Evolutionary conservation across 2,113 vertebrate genomes (phyloP).

Genomic region (Aegypius monachus): DNA sequence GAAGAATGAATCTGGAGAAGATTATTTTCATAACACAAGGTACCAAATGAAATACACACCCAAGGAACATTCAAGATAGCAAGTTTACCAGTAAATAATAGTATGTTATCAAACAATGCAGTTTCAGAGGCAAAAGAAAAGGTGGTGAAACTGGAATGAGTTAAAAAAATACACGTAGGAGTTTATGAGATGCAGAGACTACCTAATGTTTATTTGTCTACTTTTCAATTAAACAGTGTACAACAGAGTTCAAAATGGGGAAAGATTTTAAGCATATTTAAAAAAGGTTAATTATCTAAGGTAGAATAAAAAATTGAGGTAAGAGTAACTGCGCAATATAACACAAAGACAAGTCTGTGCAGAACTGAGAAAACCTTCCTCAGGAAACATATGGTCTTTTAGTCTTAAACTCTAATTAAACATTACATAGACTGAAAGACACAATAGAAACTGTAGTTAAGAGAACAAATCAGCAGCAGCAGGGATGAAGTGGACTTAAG

Average conservation of each 20-base stretch:
- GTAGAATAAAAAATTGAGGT: neutral
- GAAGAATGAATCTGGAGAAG: neutral
- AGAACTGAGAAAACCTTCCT: neutral
- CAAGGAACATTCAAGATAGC: neutral
- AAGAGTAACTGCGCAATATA: neutral
- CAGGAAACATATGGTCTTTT: neutral
- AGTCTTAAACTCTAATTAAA: neutral
- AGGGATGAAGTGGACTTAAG: neutral
- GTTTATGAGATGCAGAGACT: neutral
- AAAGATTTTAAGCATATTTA: neutral
- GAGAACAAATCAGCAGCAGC: neutral
- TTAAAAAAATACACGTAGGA: neutral
- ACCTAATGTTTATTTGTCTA: neutral
- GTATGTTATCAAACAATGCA: neutral
- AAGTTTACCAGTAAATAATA: neutral
- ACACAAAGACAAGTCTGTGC: neutral
- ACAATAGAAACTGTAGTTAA: neutral
- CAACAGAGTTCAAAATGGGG: neutral
- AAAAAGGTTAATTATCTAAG: neutral
- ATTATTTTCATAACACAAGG: neutral
- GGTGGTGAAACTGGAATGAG: neutral
- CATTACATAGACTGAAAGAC: neutral
- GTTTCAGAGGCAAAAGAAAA: neutral
- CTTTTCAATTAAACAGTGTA: neutral
- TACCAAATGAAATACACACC: neutral